Conservation (phyloP, 92 coral and sea anemone species). For the Pocillopora grandis region DNA sequence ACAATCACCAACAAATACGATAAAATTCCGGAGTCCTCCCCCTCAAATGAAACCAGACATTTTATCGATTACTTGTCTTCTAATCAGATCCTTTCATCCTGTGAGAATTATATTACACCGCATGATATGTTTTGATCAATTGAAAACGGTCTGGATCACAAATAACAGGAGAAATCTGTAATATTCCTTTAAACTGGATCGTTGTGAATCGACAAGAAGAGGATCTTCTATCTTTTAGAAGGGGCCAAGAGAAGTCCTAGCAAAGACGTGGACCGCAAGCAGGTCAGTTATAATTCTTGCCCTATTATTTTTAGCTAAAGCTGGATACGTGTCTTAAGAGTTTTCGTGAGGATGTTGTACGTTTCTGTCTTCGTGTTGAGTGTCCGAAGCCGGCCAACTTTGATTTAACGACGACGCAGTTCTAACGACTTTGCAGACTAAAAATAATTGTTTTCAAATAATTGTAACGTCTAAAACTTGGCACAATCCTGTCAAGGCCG, state of each 20-base stretch:
- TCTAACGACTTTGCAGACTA: too few species aligned
- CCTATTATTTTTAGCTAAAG: too few species aligned
- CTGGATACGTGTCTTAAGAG: too few species aligned
- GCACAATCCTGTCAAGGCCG: too few species aligned
- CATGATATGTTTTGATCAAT: too few species aligned
- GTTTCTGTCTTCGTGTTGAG: too few species aligned
- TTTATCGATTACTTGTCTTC: not conserved
- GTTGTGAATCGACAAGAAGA: not conserved
- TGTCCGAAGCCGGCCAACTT: too few species aligned
- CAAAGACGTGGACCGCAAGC: not conserved
- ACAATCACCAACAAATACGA: too few species aligned
- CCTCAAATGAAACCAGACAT: not conserved
- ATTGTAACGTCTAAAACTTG: too few species aligned
- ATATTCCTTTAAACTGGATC: not conserved
- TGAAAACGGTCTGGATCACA: not conserved
- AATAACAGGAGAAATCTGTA: not conserved
- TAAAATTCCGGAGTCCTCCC: not conserved
- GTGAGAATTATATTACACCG: not conserved
- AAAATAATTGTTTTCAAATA: too few species aligned
- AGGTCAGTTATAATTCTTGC: not conserved
- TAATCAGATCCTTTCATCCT: not conserved
- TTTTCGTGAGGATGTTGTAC: too few species aligned
- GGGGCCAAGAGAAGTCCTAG: not conserved
- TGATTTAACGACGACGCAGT: too few species aligned
- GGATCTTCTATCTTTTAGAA: not conserved